Evolutionary conservation across 2,113 vertebrate species (phyloP), one percentile per base, ranked within the genome.

Genomic region (Hippocampus comes): DNA sequence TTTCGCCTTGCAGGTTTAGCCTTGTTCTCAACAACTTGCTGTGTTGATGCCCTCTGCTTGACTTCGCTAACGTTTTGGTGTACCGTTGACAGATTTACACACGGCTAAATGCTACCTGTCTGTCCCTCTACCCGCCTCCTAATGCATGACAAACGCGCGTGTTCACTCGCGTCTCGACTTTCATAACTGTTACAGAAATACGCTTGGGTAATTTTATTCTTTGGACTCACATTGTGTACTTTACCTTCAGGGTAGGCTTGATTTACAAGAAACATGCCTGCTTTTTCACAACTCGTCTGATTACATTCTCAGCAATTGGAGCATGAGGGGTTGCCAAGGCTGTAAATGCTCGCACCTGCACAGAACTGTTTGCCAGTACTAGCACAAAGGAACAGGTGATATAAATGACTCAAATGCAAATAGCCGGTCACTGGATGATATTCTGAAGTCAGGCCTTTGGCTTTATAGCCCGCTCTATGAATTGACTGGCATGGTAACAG

Each of bases 231-330:
- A 80, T 77, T 79, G 75, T 76, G 71, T 79, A 83, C 76, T 72
- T 79, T 78, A 72, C 77, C 86, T 84, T 81, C 81, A 78, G 86
- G 73, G 81, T 23, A 55, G 72, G 73, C 14, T 55, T 90, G 88
- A 90, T 92, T 93, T 91, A 91, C 85, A 79, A 84, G 84, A 83
- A 72, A 73, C 78, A 72, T 83, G 84, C 80, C 83, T 81, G 86
- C 89, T 91, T 89, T 88, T 88, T 89, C 92, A 87, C 79, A 88
- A 93, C 89, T 88, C 80, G 84, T 92, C 87, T 88, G 91, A 91
- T 92, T 84, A 86, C 89, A 91, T 92, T 91, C 87, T 88, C 70
- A 71, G 81, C 79, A 78, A 85, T 88, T 43, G 9, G 25, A 79
- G 77, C 73, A 77, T 76, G 12, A 82, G 63, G 9, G 69, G 76